These are phyloP conservation scores for Coreius guichenoti DNA, from an alignment of 2,797 vertebrate species.

Conservation along the genomic window DNA sequence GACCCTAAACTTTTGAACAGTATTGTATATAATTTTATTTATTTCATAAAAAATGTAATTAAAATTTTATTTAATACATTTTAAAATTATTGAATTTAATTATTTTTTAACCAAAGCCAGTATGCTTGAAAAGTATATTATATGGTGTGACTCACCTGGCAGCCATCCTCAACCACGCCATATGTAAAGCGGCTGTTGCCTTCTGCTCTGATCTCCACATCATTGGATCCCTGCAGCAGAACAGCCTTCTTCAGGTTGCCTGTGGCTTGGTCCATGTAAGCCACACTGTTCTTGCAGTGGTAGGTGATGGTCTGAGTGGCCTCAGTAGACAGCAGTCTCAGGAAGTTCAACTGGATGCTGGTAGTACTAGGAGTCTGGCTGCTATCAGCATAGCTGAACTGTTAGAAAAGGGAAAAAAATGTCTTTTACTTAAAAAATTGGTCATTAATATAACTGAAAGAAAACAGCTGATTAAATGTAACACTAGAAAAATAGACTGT, in stretches of 20 bases:
- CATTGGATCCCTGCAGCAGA: conserved; percentile 94
- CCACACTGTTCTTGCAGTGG: conserved; percentile 98
- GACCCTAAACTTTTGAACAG: neutral
- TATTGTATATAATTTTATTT: neutral
- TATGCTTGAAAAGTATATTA: neutral
- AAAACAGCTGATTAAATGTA: neutral
- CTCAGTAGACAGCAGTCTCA: conserved; percentile 92
- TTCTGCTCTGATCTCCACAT: conserved; percentile 95
- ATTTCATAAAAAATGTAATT: neutral
- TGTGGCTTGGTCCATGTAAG: conserved; percentile 90
- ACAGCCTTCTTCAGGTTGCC: conserved; percentile 96
- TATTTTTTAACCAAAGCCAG: neutral
- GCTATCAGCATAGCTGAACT: conserved; percentile 94
- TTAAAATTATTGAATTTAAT: neutral
- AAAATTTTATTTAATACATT: neutral
- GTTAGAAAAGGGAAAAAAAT: conserved; percentile 38
- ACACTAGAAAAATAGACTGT: neutral
- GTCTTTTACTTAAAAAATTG: neutral
- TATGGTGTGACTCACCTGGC: conserved; percentile 84
- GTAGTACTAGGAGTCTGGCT: conserved; percentile 84
- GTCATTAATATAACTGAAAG: neutral
- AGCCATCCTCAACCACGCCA: conserved; percentile 90
- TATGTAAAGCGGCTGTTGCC: conserved; percentile 98
- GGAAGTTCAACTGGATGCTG: conserved; percentile 94
- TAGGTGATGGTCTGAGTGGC: conserved; percentile 96